Evolutionary conservation across 2,888 invertebrate species (phyloP), one percentile per base, ranked within the genome.

Genomic region (Cryptocephalus moraei): DNA sequence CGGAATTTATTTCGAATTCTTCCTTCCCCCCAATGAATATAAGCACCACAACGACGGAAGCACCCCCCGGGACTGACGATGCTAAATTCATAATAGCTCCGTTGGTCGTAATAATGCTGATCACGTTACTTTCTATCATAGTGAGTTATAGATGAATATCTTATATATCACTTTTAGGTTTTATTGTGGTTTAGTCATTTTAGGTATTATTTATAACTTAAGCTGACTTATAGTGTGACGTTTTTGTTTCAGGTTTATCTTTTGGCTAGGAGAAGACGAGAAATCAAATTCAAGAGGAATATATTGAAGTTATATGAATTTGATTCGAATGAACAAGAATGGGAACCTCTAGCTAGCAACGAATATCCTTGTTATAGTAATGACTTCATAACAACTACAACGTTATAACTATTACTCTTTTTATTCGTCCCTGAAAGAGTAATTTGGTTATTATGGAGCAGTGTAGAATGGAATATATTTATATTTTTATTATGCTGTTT

Each of bases 241-340:
- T 22, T 22, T 2, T 22, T 22, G n/a, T 42, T 49, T 32, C 41
- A 78, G 78, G 74, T 77, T 32, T 69, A 76, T 52, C 65, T 75
- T 44, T 70, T 77, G 61, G 72, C 76, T 32, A 69, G 73, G 49
- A 73, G 75, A 57, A 68, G 74, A 48, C 72, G 78, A 57, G 62
- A 80, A 56, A 79, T 79, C 53, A 71, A 73, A 51, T 65, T 83
- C 34, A 71, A 81, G 41, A 78, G 80, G 58, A 78, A 79, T 59
- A 68, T 83, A 39, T 77, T 83, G 74, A 81, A 79, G 11, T 67
- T 82, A 57, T 84, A 84, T 61, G 81, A 79, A 56, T 83, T 82
- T 66, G 82, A 82, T 58, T 75, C 78, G n/a, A 81, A 81, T 57
- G 81, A 80, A 60, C 77, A 79, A 53, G 81, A 81, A 61, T 82